phyloP scores from a whole-genome alignment of 2,113 vertebrate species.

The Oncorhynchus masou region DNA sequence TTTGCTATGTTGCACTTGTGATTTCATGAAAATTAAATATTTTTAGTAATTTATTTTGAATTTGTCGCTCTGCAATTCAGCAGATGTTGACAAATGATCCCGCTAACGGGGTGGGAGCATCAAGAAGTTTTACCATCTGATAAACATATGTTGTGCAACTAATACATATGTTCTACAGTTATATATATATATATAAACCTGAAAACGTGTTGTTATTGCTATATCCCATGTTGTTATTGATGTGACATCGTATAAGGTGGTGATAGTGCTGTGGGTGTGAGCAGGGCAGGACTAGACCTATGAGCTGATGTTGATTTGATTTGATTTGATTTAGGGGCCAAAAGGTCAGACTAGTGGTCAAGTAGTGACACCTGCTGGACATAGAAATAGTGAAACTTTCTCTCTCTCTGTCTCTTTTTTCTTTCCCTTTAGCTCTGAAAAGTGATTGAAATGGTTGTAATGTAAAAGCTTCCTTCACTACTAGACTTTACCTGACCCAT shows the following conservation, averaged over 20 bases:
- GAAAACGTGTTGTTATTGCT: too few species aligned
- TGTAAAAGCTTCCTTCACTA: not conserved
- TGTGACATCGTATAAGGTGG: not conserved
- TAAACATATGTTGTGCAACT: too few species aligned
- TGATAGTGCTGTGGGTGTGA: not conserved
- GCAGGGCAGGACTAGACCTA: not conserved
- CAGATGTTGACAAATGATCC: too few species aligned
- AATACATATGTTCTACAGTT: too few species aligned
- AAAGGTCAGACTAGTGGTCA: not conserved
- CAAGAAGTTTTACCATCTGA: too few species aligned
- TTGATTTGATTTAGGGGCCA: too few species aligned
- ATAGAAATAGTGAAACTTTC: not conserved
- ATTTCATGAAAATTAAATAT: too few species aligned
- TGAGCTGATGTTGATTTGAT: not conserved
- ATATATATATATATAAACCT: too few species aligned
- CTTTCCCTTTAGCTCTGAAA: not conserved
- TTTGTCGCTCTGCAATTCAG: too few species aligned
- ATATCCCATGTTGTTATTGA: not conserved
- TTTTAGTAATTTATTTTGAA: too few species aligned
- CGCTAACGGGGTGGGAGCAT: too few species aligned
- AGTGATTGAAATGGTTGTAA: not conserved
- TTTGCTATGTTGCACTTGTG: too few species aligned
- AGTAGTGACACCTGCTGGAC: slow-evolving; percentile 20
- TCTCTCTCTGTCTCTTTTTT: not conserved
- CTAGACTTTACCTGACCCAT: not conserved